Evolutionary conservation across 1,140 invertebrate species (phyloP), one percentile per base, ranked within the genome.

Genomic region (Caerostris extrusa): DNA sequence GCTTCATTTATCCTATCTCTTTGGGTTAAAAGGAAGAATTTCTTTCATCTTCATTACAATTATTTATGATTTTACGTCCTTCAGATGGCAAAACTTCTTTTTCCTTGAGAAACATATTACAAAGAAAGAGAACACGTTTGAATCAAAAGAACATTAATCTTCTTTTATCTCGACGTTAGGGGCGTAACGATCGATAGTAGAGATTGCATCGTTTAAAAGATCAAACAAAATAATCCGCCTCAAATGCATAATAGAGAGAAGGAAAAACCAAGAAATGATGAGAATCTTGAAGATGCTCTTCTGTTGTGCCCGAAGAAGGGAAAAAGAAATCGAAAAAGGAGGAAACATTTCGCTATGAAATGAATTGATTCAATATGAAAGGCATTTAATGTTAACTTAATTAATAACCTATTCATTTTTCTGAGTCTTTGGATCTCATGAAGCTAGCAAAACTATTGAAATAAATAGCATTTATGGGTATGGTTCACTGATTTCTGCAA

Each of bases 201-300:
- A 83, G 90, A 91, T 91, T 91, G 90, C 90, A 91, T 83, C 90
- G 67, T 91, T 91, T 91, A 91, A 91, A 91, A 91, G 90, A 83
- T 91, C 90, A 91, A 91, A 91, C 90, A 91, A 91, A 91, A 91
- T 83, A 91, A 91, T 85, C 90, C 90, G 50, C 77, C 57, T 91
- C 90, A 64, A 85, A 91, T 81, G 64, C 60, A 91, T 91, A 67
- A 91, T 87, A 87, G 85, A 87, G 85, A 87, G 85, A 87, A 64
- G 50, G 19, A 71, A 58, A 56, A 34, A 34, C n/a, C 34, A 34
- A 71, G 57, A n/a, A 19, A 71, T 60, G 61, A 90, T 69, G 64
- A 50, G 64, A 87, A 60, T 34, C 19, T 58, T 71, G 17, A 4
- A 0, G n/a, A 56, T 83, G 55, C 14, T 58, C 3, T 85, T 55